Percentiles rank a stretch among this genome's conserved stretches.
These are phyloP conservation scores for Eledona agricola DNA, from an alignment of 2,888 invertebrate species.

Conservation along the genomic window DNA sequence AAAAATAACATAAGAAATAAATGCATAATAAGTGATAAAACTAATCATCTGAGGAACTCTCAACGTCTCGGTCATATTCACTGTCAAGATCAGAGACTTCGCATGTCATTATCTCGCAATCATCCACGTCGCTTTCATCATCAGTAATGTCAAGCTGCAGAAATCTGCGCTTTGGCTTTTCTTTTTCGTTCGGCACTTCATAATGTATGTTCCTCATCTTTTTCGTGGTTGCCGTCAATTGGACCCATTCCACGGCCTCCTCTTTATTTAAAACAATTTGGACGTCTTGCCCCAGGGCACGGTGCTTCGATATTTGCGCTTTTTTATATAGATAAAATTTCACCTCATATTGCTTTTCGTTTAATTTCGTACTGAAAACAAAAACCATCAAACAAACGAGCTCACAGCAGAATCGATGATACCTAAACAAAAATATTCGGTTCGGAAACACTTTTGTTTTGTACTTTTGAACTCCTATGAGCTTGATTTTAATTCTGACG, in stretches of 20 bases:
- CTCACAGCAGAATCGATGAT: conserved; percentile 15
- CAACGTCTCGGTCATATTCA: conserved; percentile 44
- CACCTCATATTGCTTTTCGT: conserved; percentile 49
- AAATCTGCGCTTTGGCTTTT: conserved; percentile 47
- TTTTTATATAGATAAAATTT: conserved; percentile 51
- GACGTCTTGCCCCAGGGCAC: conserved; percentile 48
- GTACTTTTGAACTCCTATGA: conserved; percentile 49
- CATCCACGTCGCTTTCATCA: conserved; percentile 32
- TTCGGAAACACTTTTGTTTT: conserved; percentile 46
- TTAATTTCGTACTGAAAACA: conserved; percentile 47
- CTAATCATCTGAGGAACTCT: conserved; percentile 9
- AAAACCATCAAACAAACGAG: conserved; percentile 9
- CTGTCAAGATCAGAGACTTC: conserved; percentile 50
- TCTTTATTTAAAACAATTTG: conserved; percentile 50
- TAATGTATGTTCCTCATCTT: conserved; percentile 53
- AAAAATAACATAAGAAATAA: too few relatives aligned
- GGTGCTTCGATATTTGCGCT: conserved; percentile 49
- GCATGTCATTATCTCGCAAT: conserved; percentile 43
- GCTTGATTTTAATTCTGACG: conserved; percentile 50
- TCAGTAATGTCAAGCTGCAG: conserved; percentile 44
- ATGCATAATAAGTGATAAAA: background rate
- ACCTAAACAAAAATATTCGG: conserved; percentile 54
- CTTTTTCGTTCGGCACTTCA: conserved; percentile 45
- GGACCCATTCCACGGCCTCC: conserved; percentile 50
- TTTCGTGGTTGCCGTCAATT: conserved; percentile 49